Percentiles rank a stretch among this genome's conserved stretches.
Conservation (phyloP, 1,140 invertebrate genomes). For the Melipona quadrifasciata region DNA sequence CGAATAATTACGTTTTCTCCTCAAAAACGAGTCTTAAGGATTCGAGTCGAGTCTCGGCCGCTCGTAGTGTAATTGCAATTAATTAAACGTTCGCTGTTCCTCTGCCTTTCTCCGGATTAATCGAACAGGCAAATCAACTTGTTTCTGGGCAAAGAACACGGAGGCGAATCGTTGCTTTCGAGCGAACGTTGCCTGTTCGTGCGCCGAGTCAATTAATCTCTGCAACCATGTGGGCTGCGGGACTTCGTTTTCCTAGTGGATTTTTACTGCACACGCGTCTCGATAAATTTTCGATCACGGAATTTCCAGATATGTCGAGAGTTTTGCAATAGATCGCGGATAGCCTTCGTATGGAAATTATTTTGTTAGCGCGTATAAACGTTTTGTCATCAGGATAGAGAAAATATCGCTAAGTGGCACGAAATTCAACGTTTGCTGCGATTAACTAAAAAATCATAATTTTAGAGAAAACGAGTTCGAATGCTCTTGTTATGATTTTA, state of each 20-base stretch:
- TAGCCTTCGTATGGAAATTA: neutral
- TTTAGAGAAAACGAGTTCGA: too few relatives aligned
- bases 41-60: neutral
- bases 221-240: too few relatives aligned
- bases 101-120: neutral
- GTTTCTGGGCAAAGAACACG: neutral
- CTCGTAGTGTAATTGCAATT: neutral
- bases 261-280: neutral
- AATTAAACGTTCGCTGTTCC: neutral
- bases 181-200: too few relatives aligned
- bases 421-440: too few relatives aligned
- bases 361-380: neutral
- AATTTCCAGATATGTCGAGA: neutral
- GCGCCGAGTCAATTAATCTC: constrained; percentile 12
- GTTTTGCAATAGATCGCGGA: neutral
- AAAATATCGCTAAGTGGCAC: too few relatives aligned
- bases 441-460: too few relatives aligned
- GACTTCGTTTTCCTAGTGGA: neutral
- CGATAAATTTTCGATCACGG: neutral
- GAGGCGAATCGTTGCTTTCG: neutral
- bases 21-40: neutral
- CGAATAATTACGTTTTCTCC: neutral
- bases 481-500: too few relatives aligned
- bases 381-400: too few relatives aligned
- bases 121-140: neutral